Conservation (phyloP, 2,888 invertebrate species). For the Drosophila prolongata region DNA sequence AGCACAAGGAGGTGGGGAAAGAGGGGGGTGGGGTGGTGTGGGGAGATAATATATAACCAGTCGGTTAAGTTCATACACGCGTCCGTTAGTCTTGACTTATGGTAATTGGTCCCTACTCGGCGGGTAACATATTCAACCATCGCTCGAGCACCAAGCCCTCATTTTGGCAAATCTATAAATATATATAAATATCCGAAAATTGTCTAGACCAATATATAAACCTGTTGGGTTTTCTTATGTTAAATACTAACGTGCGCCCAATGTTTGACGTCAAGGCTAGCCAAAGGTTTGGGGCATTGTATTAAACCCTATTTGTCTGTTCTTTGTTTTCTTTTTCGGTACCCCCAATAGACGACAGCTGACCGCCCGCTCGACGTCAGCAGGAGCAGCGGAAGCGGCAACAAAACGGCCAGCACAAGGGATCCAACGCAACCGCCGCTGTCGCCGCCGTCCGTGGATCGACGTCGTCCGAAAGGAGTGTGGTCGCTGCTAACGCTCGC, state of each 20-base stretch:
- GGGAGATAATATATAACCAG: constrained; percentile 27
- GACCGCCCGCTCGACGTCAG: constrained; percentile 75
- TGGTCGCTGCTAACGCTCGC: constrained; percentile 47
- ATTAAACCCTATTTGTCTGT: too few relatives aligned
- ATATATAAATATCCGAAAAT: constrained; percentile 2
- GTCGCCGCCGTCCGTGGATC: constrained; percentile 35
- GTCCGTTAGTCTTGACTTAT: constrained; percentile 30
- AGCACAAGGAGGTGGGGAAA: neutral
- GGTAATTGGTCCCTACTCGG: constrained; percentile 20
- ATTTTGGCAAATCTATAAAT: neutral
- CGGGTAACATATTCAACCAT: constrained; percentile 1
- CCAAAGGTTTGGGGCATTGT: too few relatives aligned
- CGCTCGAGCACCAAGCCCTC: neutral
- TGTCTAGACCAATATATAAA: neutral
- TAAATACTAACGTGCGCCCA: neutral
- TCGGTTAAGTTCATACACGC: constrained; percentile 10
- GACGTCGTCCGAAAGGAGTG: constrained; percentile 36
- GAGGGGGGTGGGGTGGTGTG: too few relatives aligned
- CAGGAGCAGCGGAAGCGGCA: constrained; percentile 49
- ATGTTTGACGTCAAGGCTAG: constrained; percentile 4
- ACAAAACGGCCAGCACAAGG: constrained; percentile 78
- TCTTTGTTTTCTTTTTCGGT: too few relatives aligned
- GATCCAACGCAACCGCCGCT: constrained; percentile 36
- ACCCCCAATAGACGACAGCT: constrained; percentile 61
- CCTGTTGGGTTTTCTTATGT: constrained; percentile 3